Conservation (phyloP, 2,888 invertebrate species). For the Pseudanteris insignis region DNA sequence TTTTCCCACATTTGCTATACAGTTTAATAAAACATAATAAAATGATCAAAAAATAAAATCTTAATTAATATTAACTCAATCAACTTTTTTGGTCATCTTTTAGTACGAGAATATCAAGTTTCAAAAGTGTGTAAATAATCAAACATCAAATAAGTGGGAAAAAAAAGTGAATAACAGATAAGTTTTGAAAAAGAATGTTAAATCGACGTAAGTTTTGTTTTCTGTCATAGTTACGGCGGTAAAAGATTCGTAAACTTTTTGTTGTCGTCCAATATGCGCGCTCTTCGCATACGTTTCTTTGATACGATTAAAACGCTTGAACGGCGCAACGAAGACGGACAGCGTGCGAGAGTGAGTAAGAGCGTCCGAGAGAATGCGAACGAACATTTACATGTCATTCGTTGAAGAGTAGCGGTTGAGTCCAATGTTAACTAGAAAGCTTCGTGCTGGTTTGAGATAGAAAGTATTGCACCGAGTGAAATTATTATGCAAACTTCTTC, state of each 20-base stretch:
- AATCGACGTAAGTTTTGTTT: constrained; percentile 5
- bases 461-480: constrained; percentile 39
- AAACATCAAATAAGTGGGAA: no score
- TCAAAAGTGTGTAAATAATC: no score
- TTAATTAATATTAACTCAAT: no score
- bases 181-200: no score
- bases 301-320: constrained; percentile 22
- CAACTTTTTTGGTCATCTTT: no score
- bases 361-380: constrained; percentile 13
- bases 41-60: no score
- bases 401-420: constrained; percentile 26
- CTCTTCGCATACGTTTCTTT: constrained; percentile 19
- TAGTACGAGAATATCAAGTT: no score
- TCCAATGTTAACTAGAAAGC: constrained; percentile 40
- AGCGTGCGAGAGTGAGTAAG: constrained; percentile 1
- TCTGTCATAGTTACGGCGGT: not conserved
- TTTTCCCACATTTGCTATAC: no score
- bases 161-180: no score
- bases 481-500: constrained; percentile 39
- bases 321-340: not conserved
- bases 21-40: no score
- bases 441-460: constrained; percentile 32
- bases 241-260: no score
- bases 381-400: constrained; percentile 31
- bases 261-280: constrained; percentile 1